Base-by-base conservation (phyloP, 2,113 vertebrate species). In the Grantiella picta region DNA sequence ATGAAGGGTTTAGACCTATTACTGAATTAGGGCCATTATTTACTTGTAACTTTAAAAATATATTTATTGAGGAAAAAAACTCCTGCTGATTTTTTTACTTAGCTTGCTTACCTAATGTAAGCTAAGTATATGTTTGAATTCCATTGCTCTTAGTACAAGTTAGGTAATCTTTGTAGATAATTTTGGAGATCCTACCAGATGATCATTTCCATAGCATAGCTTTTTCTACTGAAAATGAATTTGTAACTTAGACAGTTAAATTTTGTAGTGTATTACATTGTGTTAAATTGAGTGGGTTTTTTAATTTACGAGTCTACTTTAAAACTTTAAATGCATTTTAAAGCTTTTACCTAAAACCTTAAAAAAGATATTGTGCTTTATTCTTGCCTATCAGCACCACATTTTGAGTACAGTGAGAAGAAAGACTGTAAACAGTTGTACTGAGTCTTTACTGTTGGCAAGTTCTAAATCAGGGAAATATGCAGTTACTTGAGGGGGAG, bases 401-500 rank as follows among this genome's bases (percentile, higher is more conserved):
- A 24, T 81, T 73, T 50, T 33, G 65, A 27, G 49, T 63, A 49
- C 12, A 59, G 45, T 24, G 20, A 82, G 12, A 79, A 84, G 25
- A 59, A 57, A 75, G 63, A 14, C 13, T 59, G 8, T 35, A 12
- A 50, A 73, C 22, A 80, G 15, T 52, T 89, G 12, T 40, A 36
- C 17, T 45, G 56, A 50, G 3, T 35, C 52, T 72, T 31, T 40
- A 25, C 49, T 49, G 29, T 33, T 91, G 36, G 7, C 35, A 64
- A 15, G 13, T 66, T 73, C 23, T 63, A 65, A 75, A 44, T 40
- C 29, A 77, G 66, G 73, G 45, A 60, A 81, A 69, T 56, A 27
- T 1, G 8, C 25, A 20, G 25, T 57, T 54, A 36, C 31, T 9
- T 90, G 29, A 1, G 4, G 4, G 7, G 25, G 1, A 2, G 19